Evolutionary conservation across 2,888 invertebrate genomes (phyloP), one percentile per base, ranked within the genome.

Genomic region (Luperina testacea): DNA sequence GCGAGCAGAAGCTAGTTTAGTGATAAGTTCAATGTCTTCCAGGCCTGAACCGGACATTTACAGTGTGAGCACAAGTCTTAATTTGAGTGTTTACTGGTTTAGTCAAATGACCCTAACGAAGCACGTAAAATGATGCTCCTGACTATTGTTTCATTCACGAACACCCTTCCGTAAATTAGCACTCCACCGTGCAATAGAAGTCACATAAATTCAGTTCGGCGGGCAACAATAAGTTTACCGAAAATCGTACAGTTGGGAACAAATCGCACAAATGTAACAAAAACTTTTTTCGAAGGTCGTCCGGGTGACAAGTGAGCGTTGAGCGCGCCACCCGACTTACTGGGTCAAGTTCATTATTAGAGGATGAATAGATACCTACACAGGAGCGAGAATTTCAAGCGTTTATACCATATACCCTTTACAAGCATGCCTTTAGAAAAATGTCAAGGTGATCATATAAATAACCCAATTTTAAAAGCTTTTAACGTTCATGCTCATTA

Each of bases 281-380:
- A 92, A 93, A 93, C 90, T 91, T 92, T 91, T 91, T 78, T 79
- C 87, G 90, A 94, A 94, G 94, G 93, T 94, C 93, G 91, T 84
- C 75, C 74, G 82, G 86, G 86, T 88, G 89, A 90, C 91, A 89
- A 90, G 87, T 90, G 92, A 83, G 72, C 84, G 88, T 90, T 85
- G 84, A 87, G 87, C 82, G 87, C 89, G 87, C 77, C 85, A 78
- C 81, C 84, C 88, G 88, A 88, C 87, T 90, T 84, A 91, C 91
- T 92, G 90, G 95, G 95, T 95, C 95, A 95, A 95, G 95, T 95
- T 95, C 93, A 93, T 94, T 93, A 92, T 93, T 92, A 90, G 90
- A 90, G 90, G 90, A 90, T 91, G 90, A 92, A 91, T 91, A 91
- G 88, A 86, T 80, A n/a, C n/a, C n/a, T n/a, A 83, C 77, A 82